A percentile compares a stretch with the other conserved stretches of the same genome.
Evolutionary conservation across 64 coral and sea anemone species (phyloP).

Genomic region (Catalaphyllia jardinei): DNA sequence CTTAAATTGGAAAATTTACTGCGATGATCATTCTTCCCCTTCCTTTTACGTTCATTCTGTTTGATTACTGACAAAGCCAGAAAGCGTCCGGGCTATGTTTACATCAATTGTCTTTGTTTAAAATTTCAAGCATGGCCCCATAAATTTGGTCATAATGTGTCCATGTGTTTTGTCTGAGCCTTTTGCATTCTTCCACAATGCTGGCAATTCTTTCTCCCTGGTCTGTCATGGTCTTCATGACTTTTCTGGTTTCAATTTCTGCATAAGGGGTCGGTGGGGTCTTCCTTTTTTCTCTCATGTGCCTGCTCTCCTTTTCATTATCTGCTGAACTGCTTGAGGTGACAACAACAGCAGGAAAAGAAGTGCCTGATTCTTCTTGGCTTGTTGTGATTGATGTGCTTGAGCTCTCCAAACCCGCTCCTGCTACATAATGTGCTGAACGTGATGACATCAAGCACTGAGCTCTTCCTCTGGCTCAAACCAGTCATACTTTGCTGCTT

Average conservation of each 20-base stretch:
- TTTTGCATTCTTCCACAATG: conserved; percentile 19
- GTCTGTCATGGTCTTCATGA: neutral
- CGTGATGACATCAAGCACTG: conserved; percentile 61
- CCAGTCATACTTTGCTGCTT: conserved; percentile 47
- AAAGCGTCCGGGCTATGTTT: conserved; percentile 7
- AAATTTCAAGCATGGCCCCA: conserved; percentile 37
- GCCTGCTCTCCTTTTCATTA: conserved; percentile 39
- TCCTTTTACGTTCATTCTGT: neutral
- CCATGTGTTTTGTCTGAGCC: conserved; percentile 17
- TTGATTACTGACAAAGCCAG: conserved; percentile 10
- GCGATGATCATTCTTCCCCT: too few relatives aligned
- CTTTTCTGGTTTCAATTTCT: neutral
- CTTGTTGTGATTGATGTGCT: neutral
- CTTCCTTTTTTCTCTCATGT: conserved; percentile 57
- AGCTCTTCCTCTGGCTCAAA: conserved; percentile 60
- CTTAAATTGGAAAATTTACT: too few relatives aligned
- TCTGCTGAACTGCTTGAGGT: conserved; percentile 13
- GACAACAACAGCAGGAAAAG: neutral
- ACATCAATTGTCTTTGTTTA: conserved; percentile 38
- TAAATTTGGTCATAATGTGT: conserved; percentile 52
- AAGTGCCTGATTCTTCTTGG: neutral
- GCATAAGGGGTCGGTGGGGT: neutral
- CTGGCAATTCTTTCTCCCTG: conserved; percentile 21
- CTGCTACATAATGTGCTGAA: conserved; percentile 33
- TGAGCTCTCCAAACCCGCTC: conserved; percentile 12